Base-by-base conservation (phyloP, 2,113 vertebrate genomes). In the Lichenostomus cassidix region DNA sequence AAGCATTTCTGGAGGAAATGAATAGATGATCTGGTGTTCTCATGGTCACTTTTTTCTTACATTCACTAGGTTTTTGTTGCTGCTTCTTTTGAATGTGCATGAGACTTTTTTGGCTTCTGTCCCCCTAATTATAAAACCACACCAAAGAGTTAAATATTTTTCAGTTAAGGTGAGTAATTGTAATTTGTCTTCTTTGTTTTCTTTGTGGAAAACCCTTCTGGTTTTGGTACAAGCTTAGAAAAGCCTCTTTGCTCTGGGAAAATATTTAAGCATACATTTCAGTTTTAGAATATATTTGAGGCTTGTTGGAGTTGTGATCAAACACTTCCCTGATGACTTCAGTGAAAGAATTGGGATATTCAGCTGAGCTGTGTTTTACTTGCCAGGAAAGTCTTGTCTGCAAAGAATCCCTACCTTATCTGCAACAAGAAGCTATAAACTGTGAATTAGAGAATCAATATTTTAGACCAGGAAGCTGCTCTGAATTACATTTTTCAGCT, bases 401-500 rank as follows among this genome's bases (percentile, higher is more conserved):
- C 39, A 79, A 67, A 55, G 88, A 59, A 50, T 23, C n/a, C 44
- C 22, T 39, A 39, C 53, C 56, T 82, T 86, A 50, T 81, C 79
- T 92, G 65, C 59, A 67, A 76, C 24, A 93, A 84, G 35, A 93
- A 83, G 20, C n/a, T 85, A 37, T 88, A 65, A 93, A 68, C 23
- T 78, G 46, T 60, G 93, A 95, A 83, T 83, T 89, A 86, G 46
- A 63, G 70, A 90, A 94, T 84, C 80, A 87, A 27, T 35, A 92
- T 75, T 94, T 97, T 82, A 95, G 75, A 46, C 31, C 52, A 80
- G 85, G 82, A 93, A 91, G 31, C 35, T 82, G 10, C 71, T 92
- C 46, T 80, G 67, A 96, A 83, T 93, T 88, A 79, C 31, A 33
- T 85, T 90, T 95, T 96, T 95, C 70, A 89, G 31, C 68, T 95